Percentiles rank a stretch among this genome's conserved stretches.
Conservation (phyloP, 2,797 vertebrate species). For the Spizella passerina region DNA sequence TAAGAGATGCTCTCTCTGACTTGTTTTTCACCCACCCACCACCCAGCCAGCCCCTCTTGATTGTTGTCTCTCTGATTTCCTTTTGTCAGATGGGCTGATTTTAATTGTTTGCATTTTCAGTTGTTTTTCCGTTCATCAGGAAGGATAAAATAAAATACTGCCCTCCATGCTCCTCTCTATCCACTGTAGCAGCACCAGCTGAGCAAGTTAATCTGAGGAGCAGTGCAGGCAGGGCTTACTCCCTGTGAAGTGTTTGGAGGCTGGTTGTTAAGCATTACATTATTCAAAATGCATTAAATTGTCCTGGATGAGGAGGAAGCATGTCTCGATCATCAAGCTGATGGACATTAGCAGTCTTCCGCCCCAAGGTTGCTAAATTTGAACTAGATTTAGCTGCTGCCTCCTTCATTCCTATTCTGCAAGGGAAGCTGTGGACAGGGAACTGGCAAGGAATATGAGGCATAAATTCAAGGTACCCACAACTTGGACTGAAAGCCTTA, state of each 20-base stretch:
- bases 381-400: conserved; percentile 1
- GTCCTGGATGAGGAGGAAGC: background rate
- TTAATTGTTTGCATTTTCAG: conserved; percentile 24
- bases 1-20: background rate
- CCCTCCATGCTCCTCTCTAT: background rate
- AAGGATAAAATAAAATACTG: conserved; percentile 12
- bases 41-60: background rate
- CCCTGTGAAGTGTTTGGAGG: background rate
- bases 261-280: background rate
- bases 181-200: background rate
- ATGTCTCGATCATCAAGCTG: background rate
- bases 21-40: background rate
- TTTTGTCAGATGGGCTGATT: background rate
- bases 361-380: background rate
- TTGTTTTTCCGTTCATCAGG: conserved; percentile 34
- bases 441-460: conserved; percentile 6
- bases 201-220: background rate
- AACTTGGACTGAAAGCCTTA: background rate
- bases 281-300: conserved; percentile 20
- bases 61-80: background rate
- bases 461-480: background rate
- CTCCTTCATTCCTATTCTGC: background rate
- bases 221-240: background rate
- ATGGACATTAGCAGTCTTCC: conserved; percentile 2
- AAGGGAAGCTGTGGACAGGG: background rate